A percentile compares a stretch with the other conserved stretches of the same genome.
Evolutionary conservation across 2,888 invertebrate species (phyloP).

Genomic region (Argyra leucocephala): DNA sequence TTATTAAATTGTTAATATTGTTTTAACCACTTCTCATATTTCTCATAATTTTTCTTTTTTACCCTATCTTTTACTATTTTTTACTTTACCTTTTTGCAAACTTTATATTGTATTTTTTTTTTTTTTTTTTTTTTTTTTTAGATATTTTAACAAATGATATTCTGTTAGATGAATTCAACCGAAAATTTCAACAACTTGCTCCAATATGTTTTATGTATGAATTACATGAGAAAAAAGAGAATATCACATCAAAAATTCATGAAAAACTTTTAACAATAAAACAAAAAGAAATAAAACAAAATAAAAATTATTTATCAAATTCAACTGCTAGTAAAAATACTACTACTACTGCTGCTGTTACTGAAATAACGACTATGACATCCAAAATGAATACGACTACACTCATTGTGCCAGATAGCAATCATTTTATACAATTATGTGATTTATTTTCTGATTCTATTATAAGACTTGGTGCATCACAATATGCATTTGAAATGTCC

Average conservation of each 20-base stretch:
- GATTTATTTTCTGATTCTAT: slow-evolving; percentile 46
- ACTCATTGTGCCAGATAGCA: too few species aligned
- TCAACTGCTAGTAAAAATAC: too few species aligned
- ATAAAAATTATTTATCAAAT: too few species aligned
- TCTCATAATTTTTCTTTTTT: too few species aligned
- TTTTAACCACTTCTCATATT: too few species aligned
- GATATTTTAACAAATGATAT: slow-evolving; percentile 38
- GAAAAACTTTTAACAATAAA: slow-evolving; percentile 20
- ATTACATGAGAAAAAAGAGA: slow-evolving; percentile 29
- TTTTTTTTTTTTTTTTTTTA: slow-evolving; percentile 10
- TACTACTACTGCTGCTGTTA: too few species aligned
- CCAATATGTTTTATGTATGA: slow-evolving; percentile 49
- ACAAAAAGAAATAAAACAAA: background rate
- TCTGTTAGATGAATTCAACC: slow-evolving; percentile 39
- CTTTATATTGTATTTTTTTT: background rate
- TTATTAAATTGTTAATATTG: too few species aligned
- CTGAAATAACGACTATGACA: too few species aligned
- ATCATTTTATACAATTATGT: slow-evolving; percentile 25
- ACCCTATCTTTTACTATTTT: too few species aligned
- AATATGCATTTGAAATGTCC: slow-evolving; percentile 44
- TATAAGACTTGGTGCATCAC: slow-evolving; percentile 45
- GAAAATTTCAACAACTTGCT: slow-evolving; percentile 44
- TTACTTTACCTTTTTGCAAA: too few species aligned
- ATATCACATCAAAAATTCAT: slow-evolving; percentile 8
- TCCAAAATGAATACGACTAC: too few species aligned